Evolutionary conservation across 2,888 invertebrate genomes (phyloP).

Genomic region (Chromoteleia sp.): DNA sequence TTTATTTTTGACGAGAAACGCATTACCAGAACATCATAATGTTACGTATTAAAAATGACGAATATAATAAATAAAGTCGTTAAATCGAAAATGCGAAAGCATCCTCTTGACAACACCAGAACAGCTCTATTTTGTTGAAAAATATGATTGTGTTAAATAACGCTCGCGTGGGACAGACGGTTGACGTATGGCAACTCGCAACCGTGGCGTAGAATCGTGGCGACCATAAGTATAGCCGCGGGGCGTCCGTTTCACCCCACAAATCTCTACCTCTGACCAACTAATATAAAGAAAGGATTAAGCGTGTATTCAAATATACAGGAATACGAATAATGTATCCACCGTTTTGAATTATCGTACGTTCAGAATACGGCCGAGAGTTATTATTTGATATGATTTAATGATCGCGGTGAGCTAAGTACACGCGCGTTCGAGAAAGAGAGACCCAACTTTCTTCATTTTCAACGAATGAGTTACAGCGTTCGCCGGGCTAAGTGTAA

Average conservation of each 20-base stretch:
- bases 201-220: constrained; percentile 19
- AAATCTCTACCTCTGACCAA: constrained; percentile 76
- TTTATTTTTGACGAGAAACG: no score
- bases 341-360: constrained; percentile 77
- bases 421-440: constrained; percentile 24
- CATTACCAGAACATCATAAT: no score
- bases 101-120: constrained; percentile 13
- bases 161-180: constrained; percentile 14
- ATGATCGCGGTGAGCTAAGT: constrained; percentile 63
- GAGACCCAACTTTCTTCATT: constrained; percentile 29
- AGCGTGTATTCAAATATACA: constrained; percentile 75
- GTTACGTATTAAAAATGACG: no score
- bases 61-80: no score
- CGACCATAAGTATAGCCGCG: constrained; percentile 75
- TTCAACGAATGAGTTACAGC: constrained; percentile 52
- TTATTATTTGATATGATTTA: constrained; percentile 80
- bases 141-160: constrained; percentile 53
- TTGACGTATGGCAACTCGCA: constrained; percentile 56
- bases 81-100: not conserved
- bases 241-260: constrained; percentile 75
- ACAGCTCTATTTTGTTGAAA: constrained; percentile 39
- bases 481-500: constrained; percentile 24
- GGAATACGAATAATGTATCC: constrained; percentile 69
- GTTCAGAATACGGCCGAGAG: constrained; percentile 73
- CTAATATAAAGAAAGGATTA: constrained; percentile 80